Base-by-base conservation (phyloP, 1,140 invertebrate species). In the Holcopasites calliopsidis region DNA sequence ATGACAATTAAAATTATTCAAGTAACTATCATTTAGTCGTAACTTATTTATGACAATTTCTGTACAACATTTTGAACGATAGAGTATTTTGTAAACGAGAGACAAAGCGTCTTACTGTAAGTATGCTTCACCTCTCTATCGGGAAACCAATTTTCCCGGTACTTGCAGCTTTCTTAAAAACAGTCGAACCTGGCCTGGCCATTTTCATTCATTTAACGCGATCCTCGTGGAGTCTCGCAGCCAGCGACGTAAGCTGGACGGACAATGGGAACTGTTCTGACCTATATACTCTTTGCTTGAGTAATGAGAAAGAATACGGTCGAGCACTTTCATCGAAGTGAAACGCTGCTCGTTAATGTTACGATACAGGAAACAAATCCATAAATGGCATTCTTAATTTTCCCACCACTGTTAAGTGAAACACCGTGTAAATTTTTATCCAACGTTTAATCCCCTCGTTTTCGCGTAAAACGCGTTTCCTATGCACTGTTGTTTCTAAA, bases 261-360 rank as follows among this genome's bases (percentile, higher is more conserved):
- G 69, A 72, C 47, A 72, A 72, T 72, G 69, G 69, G 3, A 64
- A 31, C 44, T 44, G 38, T 47, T 64, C 58, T 64, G 69, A 72
- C 69, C 69, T 64, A 72, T 72, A 64, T 72, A 64, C 47, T 16
- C 69, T 52, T 72, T 52, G 69, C 47, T 72, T 64, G 69, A 64
- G 58, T 72, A 72, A 72, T 42, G 58, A 72, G 47, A 72, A 72
- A 62, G 69, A 72, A n/a, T 72, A 72, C 69, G n/a, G 44, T 26
- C 47, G 47, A 64, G 58, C 26, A 64, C 47, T 72, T 72, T 11
- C 33, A 61, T 62, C 69, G 69, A 21, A 35, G 33, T 16, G 57
- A 18, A 52, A 31, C 13, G 21, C 28, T 35, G 31, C 26, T 72
- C 69, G 57, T 71, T 38, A 38, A 52, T 38, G 49, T 10, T 5